Conservation (phyloP, 2,113 vertebrate genomes). For the Tursiops truncatus region DNA sequence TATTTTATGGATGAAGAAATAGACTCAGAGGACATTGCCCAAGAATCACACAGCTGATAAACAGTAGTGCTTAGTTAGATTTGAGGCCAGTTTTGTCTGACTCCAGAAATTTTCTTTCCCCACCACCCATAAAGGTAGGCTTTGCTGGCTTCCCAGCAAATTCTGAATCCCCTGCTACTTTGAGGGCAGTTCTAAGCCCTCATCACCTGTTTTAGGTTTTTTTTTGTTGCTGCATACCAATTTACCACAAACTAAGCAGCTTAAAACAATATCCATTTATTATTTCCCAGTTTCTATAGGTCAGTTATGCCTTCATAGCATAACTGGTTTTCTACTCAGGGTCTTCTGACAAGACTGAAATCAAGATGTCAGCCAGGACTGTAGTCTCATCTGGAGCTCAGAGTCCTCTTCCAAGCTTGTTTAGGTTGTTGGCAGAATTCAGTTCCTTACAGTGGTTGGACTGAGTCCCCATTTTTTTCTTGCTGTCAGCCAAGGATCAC, state of each 20-base stretch:
- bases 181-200: neutral
- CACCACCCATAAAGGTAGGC: neutral
- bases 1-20: neutral
- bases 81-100: neutral
- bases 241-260: neutral
- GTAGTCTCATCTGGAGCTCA: neutral
- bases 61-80: neutral
- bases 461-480: neutral
- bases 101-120: neutral
- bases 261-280: slow-evolving; percentile 1
- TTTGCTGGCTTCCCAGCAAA: neutral
- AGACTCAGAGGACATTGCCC: neutral
- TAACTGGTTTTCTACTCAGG: neutral
- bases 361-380: neutral
- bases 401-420: neutral
- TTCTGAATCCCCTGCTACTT: neutral
- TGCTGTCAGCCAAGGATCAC: neutral
- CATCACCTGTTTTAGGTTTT: neutral
- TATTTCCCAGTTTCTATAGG: neutral
- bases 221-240: neutral
- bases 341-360: neutral
- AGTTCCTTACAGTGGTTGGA: neutral
- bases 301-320: neutral
- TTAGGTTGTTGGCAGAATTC: neutral
- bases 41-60: neutral